A percentile compares a stretch with the other conserved stretches of the same genome.
Conservation (phyloP, 2,113 vertebrate genomes). For the Leptobrachium leishanense region DNA sequence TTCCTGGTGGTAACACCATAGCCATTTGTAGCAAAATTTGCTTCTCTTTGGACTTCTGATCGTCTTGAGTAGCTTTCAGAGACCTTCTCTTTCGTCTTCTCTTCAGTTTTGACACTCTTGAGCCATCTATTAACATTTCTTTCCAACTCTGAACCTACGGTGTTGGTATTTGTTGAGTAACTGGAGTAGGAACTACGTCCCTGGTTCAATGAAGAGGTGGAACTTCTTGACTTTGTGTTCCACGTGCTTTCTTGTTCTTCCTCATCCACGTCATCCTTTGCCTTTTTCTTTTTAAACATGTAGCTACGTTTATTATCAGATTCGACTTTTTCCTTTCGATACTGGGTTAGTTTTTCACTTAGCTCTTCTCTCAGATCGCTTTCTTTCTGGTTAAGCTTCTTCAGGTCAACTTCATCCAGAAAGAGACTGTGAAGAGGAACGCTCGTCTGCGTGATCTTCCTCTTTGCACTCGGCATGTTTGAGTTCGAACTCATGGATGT, state of each 20-base stretch:
- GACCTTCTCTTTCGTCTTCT: conserved; percentile 60
- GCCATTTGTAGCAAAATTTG: conserved; percentile 68
- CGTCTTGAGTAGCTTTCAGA: conserved; percentile 65
- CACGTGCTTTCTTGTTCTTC: conserved; percentile 45
- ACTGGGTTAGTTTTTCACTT: conserved; percentile 82
- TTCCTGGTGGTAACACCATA: conserved; percentile 73
- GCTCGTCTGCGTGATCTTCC: conserved; percentile 78
- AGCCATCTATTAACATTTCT: conserved; percentile 81
- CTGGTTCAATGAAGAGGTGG: conserved; percentile 41
- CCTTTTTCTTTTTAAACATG: conserved; percentile 91
- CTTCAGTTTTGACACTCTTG: conserved; percentile 72
- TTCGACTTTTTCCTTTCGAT: conserved; percentile 86
- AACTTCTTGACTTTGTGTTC: conserved; percentile 49
- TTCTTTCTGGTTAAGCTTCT: conserved; percentile 82
- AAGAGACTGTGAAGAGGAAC: conserved; percentile 90
- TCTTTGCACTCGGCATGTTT: conserved; percentile 56
- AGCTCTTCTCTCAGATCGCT: conserved; percentile 83
- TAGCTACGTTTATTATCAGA: conserved; percentile 89
- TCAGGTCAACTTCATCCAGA: conserved; percentile 84
- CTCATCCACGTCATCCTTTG: conserved; percentile 67
- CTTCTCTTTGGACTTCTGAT: conserved; percentile 61
- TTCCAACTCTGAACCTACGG: conserved; percentile 58
- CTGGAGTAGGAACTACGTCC: conserved; percentile 57
- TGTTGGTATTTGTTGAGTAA: conserved; percentile 52
- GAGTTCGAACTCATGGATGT: conserved; percentile 43